These are phyloP conservation scores for Oxyura jamaicensis DNA, from an alignment of 2,113 vertebrate genomes.

Conservation along the genomic window DNA sequence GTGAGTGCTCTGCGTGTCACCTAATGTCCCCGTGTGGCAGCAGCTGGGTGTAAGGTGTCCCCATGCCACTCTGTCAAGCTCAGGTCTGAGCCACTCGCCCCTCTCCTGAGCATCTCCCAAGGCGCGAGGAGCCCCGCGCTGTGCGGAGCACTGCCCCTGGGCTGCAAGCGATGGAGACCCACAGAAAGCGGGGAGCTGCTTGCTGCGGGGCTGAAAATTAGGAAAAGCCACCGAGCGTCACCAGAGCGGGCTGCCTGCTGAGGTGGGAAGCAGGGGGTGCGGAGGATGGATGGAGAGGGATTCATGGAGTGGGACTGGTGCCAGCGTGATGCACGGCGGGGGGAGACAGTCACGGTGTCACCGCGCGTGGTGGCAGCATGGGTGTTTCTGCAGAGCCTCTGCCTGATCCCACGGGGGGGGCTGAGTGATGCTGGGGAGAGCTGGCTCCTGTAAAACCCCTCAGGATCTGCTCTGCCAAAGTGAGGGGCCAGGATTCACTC, in stretches of 20 bases:
- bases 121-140: background rate
- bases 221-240: background rate
- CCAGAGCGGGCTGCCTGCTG: background rate
- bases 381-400: background rate
- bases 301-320: background rate
- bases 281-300: background rate
- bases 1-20: background rate
- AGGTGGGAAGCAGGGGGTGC: fast-evolving
- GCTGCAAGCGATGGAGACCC: background rate
- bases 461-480: background rate
- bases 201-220: background rate
- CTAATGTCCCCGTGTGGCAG: background rate
- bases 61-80: background rate
- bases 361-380: background rate
- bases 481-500: background rate
- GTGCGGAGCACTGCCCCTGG: fast-evolving
- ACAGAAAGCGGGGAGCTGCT: background rate
- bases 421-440: background rate
- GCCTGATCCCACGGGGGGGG: background rate
- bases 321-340: background rate
- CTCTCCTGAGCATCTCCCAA: background rate
- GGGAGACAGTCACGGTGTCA: slow-evolving; percentile 9
- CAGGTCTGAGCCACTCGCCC: fast-evolving
- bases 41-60: background rate
- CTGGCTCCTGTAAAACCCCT: background rate